Base-by-base conservation (phyloP, 2,888 invertebrate genomes). In the Cephus spinipes region DNA sequence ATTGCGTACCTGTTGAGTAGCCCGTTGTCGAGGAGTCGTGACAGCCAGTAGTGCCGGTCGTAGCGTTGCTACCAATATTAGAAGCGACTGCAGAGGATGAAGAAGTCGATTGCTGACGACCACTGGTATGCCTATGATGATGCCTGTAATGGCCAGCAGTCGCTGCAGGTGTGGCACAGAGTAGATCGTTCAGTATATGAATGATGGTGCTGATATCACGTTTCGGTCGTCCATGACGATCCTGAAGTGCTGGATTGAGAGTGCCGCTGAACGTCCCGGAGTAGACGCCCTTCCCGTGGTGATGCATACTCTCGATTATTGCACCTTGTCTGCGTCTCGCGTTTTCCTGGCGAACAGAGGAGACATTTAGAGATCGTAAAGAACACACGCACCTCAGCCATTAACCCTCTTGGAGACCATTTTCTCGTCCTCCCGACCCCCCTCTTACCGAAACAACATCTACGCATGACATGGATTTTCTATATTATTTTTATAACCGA, bases 211-310 rank as follows among this genome's bases (percentile, higher is more conserved):
- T 97, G 87, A 98, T 98, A 92, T 98, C 98, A 82, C 98, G 95
- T 90, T 98, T 97, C 75, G 98, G 98, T 85, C 97, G 94, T 15
- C 98, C 98, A 89, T 96, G 96, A 87, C 94, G 95, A 92, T 98
- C 98, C 92, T 98, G 98, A 75, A 98, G 93, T 73, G 98, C 97
- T 76, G 98, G 98, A 92, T 98, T 98, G 77, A 98, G 92, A 31
- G 98, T 98, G 77, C 98, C 98, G 89, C 98, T 98, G 92, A 98
- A 98, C 81, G 98, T 98, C 83, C 98, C 98, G 23, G 98, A 98
- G 92, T 98, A 98, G 82, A 98, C 97, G 86, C 98, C 98, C 92
- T 97, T 97, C 83, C 98, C 97, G 88, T 98, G 97, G 90, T 98
- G 97, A 91, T 96, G 96, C 97, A 97, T 97, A 87, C 96, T 96